Evolutionary conservation across 1,140 invertebrate genomes (phyloP).

Genomic region (Drosophila sechellia): DNA sequence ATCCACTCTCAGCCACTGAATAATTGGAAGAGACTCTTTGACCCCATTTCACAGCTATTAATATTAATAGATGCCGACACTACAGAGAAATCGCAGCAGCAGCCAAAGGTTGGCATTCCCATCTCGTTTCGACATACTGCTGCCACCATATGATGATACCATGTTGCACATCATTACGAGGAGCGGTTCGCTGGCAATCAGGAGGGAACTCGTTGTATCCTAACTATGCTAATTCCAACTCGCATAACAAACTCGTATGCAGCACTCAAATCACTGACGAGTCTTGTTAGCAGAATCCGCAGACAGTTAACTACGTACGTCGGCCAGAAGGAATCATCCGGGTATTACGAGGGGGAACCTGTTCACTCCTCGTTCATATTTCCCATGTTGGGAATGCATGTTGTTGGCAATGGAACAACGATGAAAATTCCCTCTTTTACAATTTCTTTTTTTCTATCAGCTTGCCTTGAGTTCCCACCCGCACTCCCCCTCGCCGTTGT

Average conservation of each 20-base stretch:
- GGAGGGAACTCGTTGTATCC: conserved; percentile 40
- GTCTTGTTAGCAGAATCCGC: conserved; percentile 53
- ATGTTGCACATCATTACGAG: conserved; percentile 65
- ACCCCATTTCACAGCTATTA: conserved; percentile 24
- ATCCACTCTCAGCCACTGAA: conserved; percentile 3
- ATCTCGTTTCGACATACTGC: conserved; percentile 3
- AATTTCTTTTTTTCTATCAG: conserved; percentile 11
- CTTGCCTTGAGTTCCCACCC: conserved; percentile 26
- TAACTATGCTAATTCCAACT: conserved; percentile 81
- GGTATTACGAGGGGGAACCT: conserved; percentile 7
- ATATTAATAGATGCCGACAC: conserved; percentile 26
- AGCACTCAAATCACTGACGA: conserved; percentile 57
- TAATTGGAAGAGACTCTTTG: background rate
- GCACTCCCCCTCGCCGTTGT: conserved; percentile 21
- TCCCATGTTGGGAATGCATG: conserved; percentile 68
- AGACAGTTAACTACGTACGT: conserved; percentile 46
- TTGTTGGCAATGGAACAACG: conserved; percentile 49
- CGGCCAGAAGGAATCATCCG: conserved; percentile 12
- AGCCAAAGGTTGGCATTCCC: conserved; percentile 16
- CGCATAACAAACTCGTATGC: conserved; percentile 67
- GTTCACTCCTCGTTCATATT: conserved; percentile 50
- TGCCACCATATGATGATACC: background rate
- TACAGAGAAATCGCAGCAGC: conserved; percentile 1
- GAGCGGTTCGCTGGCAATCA: conserved; percentile 47
- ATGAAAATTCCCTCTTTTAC: conserved; percentile 31